A percentile compares a stretch with the other conserved stretches of the same genome.
Conservation (phyloP, 53 echinoderm and acorn worm genomes). For the Echinarachnius parma region DNA sequence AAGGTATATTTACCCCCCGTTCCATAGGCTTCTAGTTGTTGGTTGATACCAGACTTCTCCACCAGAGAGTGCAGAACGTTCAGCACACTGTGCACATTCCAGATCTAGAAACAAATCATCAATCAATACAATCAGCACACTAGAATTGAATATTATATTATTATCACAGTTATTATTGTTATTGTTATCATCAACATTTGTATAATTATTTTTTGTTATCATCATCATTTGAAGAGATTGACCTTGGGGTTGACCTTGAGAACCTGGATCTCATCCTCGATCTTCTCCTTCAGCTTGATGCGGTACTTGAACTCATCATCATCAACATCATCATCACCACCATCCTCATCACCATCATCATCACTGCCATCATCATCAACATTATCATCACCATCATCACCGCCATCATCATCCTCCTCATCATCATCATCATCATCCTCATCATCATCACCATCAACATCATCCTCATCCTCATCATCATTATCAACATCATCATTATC, state of each 20-base stretch:
- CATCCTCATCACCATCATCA: no score
- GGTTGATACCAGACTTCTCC: slow-evolving; percentile 93
- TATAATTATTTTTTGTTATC: no score
- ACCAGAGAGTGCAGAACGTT: slow-evolving; percentile 94
- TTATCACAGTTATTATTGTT: slow-evolving; percentile 1
- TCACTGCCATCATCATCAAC: no score
- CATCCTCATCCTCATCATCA: no score
- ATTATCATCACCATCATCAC: no score
- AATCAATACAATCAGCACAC: neutral
- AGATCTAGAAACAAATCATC: slow-evolving; percentile 61
- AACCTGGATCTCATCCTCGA: slow-evolving; percentile 69
- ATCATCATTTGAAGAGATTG: no score
- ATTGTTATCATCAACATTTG: neutral
- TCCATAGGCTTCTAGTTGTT: slow-evolving; percentile 89
- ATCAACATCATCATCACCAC: no score
- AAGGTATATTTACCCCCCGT: slow-evolving; percentile 83
- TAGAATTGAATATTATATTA: neutral
- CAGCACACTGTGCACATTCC: slow-evolving; percentile 99
- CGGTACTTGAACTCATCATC: slow-evolving; percentile 96
- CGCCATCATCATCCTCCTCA: no score
- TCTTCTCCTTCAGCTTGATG: slow-evolving; percentile 59
- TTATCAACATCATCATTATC: no score
- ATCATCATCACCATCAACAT: no score
- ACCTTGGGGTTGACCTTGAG: slow-evolving; percentile 85
- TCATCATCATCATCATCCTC: no score